phyloP scores from a whole-genome alignment of 1,140 invertebrate genomes.

The Microplitis demolitor region DNA sequence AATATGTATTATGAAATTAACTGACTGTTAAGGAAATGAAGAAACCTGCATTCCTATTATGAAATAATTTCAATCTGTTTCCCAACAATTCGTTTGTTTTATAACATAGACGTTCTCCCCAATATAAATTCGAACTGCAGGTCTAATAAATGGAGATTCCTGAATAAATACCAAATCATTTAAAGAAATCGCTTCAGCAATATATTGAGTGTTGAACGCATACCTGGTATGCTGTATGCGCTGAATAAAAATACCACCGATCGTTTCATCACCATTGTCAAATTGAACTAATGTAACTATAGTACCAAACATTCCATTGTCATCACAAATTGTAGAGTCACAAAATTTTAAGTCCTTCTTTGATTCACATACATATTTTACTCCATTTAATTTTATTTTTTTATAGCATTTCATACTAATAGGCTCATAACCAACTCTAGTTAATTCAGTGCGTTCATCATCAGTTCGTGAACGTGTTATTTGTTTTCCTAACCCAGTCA shows the following conservation, averaged over 20 bases:
- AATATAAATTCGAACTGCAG: background rate
- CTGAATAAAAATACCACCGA: background rate
- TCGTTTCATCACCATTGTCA: background rate
- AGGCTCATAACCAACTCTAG: background rate
- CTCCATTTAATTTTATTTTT: constrained; percentile 2
- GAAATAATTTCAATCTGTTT: background rate
- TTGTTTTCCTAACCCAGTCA: background rate
- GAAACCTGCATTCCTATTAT: too few relatives aligned
- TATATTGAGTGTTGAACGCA: constrained; percentile 9
- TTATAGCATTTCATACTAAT: background rate
- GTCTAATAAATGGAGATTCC: background rate
- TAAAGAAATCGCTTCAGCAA: background rate
- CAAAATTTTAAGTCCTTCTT: background rate
- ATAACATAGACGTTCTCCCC: background rate
- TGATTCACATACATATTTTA: background rate
- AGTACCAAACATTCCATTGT: background rate
- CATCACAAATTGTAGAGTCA: constrained; percentile 1
- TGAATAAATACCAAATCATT: background rate
- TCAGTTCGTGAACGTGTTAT: background rate
- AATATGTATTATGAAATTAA: too few relatives aligned
- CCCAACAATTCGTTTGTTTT: constrained; percentile 12
- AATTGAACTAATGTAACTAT: background rate
- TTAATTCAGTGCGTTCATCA: background rate
- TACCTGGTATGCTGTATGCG: background rate
- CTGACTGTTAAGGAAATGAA: too few relatives aligned